phyloP scores from a whole-genome alignment of 2,797 vertebrate species.

The Cyprinella venusta region DNA sequence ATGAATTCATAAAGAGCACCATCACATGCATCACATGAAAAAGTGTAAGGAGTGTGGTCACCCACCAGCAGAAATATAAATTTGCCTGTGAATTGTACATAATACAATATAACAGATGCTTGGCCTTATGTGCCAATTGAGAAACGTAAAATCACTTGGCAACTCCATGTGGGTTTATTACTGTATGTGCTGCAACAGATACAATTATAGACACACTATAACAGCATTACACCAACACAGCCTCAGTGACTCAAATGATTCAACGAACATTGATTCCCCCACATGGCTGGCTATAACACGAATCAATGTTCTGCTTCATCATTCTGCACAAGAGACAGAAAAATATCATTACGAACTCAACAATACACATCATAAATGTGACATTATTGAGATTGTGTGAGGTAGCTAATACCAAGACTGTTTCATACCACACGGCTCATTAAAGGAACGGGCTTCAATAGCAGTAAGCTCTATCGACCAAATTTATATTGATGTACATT shows the following conservation, averaged over 20 bases:
- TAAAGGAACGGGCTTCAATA: not conserved
- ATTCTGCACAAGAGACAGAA: not conserved
- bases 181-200: not conserved
- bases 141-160: not conserved
- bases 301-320: constrained; percentile 17
- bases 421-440: not conserved
- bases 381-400: not conserved
- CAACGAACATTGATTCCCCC: constrained; percentile 22
- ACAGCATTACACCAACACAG: not conserved
- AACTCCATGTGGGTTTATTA: not conserved
- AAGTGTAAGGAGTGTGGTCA: too few relatives aligned
- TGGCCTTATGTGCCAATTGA: not conserved
- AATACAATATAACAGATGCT: not conserved
- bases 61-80: not conserved
- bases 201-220: not conserved
- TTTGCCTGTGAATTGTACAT: not conserved
- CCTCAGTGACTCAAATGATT: constrained; percentile 17
- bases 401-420: constrained; percentile 3
- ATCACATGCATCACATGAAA: not conserved
- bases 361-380: constrained; percentile 12
- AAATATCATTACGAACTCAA: constrained; percentile 17
- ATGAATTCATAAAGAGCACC: not conserved
- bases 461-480: not conserved
- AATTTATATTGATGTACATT: not conserved
- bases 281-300: constrained; percentile 5